phyloP scores from a whole-genome alignment of 2,888 invertebrate genomes.

The Neoaliturus tenellus region DNA sequence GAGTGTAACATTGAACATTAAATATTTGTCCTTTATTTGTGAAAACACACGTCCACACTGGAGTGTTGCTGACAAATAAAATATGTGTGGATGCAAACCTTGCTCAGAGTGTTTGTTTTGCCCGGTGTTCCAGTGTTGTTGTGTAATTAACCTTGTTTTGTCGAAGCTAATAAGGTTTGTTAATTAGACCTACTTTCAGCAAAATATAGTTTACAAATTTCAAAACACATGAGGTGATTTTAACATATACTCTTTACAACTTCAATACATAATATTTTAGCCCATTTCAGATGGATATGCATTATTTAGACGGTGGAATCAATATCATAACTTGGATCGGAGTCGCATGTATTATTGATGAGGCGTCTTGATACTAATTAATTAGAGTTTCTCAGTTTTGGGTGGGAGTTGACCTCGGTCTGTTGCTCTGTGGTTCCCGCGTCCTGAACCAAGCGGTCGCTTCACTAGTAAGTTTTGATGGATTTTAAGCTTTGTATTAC shows the following conservation, averaged over 20 bases:
- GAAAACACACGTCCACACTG: too few relatives aligned
- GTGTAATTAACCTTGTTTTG: neutral
- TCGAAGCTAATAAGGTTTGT: neutral
- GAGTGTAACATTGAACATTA: too few relatives aligned
- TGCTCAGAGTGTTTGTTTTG: neutral
- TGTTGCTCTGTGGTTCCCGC: neutral
- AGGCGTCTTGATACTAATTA: neutral
- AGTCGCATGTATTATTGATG: neutral
- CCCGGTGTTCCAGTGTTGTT: neutral
- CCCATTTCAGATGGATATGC: neutral
- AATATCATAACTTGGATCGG: neutral
- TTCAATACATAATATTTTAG: neutral
- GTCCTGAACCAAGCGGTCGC: too few relatives aligned
- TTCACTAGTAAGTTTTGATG: too few relatives aligned
- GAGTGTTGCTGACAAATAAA: too few relatives aligned
- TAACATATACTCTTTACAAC: too few relatives aligned
- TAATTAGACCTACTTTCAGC: neutral
- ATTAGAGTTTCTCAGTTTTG: neutral
- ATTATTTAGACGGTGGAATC: neutral
- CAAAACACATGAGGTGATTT: neutral
- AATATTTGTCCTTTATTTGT: too few relatives aligned
- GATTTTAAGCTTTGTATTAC: too few relatives aligned
- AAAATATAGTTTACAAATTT: neutral
- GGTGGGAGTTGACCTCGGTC: neutral
- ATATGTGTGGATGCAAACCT: neutral